Evolutionary conservation across 2,113 vertebrate genomes (phyloP), one percentile per base, ranked within the genome.

Genomic region (Pseudopipra pipra): DNA sequence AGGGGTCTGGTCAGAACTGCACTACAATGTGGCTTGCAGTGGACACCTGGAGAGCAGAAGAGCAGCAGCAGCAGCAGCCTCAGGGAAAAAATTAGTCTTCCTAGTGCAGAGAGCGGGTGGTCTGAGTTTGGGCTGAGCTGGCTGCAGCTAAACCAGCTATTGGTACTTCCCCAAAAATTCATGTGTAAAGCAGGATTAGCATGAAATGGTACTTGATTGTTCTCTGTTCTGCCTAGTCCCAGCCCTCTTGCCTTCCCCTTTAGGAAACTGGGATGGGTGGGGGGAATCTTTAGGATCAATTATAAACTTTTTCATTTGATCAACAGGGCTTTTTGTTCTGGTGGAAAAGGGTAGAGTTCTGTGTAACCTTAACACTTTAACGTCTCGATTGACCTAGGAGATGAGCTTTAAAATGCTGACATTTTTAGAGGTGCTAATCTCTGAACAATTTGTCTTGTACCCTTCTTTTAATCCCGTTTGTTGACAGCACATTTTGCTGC

Each of bases 391-490:
- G 3, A 82, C 46, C 77, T 82, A 67, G n/a, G 49, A 85, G 44
- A 75, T 41, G 39, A 75, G 22, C 14, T 58, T 85, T 89, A 68
- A 87, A 95, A 90, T 84, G 47, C 37, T 78, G 56, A 81, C 47
- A 55, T 87, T 94, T 95, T 93, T 79, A 93, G 93, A 93, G 59
- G 80, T 77, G 63, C 59, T 93, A 86, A 93, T 86, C 79, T 84
- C 72, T n/a, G 43, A 80, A 85, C 51, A 67, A 18, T 70, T 90
- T 86, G 51, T 77, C 39, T 65, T 72, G 44, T 55, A 31, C 31
- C 59, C 52, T 70, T 67, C 35, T 68, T 89, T 68, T 65, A 86
- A 94, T 63, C 82, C 47, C 5, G 2, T 83, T 67, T 71, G 63
- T 80, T 74, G 67, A 95, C 59, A 87, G 44, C 35, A 63, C 41